Evolutionary conservation across 2,888 invertebrate species (phyloP), one percentile per base, ranked within the genome.

Genomic region (Patella pellucida): DNA sequence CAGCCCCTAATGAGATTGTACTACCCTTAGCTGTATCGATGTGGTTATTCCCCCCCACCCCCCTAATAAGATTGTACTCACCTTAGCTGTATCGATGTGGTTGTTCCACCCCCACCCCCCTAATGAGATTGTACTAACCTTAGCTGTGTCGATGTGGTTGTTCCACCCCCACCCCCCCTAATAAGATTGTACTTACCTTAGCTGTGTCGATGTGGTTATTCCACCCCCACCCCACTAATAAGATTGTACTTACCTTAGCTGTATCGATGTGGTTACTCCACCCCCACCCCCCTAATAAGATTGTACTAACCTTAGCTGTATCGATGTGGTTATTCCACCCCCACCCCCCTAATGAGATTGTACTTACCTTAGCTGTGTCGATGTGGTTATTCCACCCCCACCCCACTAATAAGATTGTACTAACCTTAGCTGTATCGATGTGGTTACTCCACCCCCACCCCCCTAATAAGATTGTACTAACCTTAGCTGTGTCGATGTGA

Each of bases 361-460:
- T 41, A 41, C 41, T 73, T 41, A 96, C 96, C 91, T 95, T 95
- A 52, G 94, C 94, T 0, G 93, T 93, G 89, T 93, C 92, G 50
- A 88, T 84, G 83, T 95, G 94, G 88, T 96, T 95, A 87, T 96
- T 95, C 97, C 97, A 98, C n/a, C n/a, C n/a, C n/a, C n/a, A n/a
- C n/a, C n/a, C n/a, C n/a, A n/a, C n/a, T 27, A 27, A 27, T 1
- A 3, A 27, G 27, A 27, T 5, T 41, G 41, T 41, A 41, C 41
- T 73, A 41, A 96, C 96, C 91, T 95, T 95, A 52, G 94, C 94
- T 0, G 93, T 93, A 89, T 93, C 92, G 50, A 88, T 84, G 83
- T 95, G 94, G 88, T 96, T 95, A 87, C 96, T 95, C 97, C 97
- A 98, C n/a, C n/a, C n/a, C n/a, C n/a, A n/a, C n/a, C n/a, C n/a